phyloP scores from a whole-genome alignment of 1,140 invertebrate genomes.

The Drosophila lowei region DNA sequence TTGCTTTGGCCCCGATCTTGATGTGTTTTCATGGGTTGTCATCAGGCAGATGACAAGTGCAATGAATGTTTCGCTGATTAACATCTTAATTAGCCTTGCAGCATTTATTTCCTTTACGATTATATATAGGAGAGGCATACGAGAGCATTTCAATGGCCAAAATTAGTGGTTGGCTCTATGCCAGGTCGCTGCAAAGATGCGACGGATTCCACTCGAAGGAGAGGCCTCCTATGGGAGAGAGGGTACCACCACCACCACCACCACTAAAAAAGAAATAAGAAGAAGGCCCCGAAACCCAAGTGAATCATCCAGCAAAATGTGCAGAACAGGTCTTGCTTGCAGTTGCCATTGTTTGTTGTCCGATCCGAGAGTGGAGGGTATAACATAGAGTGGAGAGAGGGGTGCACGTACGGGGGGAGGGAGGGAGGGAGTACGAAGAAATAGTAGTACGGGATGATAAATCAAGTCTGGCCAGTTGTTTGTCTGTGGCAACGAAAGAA shows the following conservation, averaged over 20 bases:
- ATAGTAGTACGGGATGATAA: slow-evolving; percentile 46
- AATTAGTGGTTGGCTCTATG: slow-evolving; percentile 18
- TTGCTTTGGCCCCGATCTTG: slow-evolving; percentile 22
- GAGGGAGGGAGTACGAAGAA: slow-evolving; percentile 14
- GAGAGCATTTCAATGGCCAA: slow-evolving; percentile 18
- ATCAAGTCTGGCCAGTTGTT: slow-evolving; percentile 71
- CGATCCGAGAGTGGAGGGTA: slow-evolving; percentile 25
- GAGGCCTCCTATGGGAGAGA: neutral
- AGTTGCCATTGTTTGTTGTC: slow-evolving; percentile 44
- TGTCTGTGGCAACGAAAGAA: slow-evolving; percentile 43
- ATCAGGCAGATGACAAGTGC: slow-evolving; percentile 32
- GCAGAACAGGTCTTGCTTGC: slow-evolving; percentile 50
- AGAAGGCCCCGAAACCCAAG: slow-evolving; percentile 32
- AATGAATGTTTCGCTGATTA: slow-evolving; percentile 47
- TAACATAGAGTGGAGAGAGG: neutral
- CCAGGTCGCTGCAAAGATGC: slow-evolving; percentile 6
- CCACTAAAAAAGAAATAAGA: neutral
- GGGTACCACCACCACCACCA: neutral
- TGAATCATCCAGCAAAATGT: slow-evolving; percentile 47
- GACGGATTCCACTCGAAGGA: neutral
- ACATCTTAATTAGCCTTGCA: slow-evolving; percentile 53
- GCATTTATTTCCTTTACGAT: slow-evolving; percentile 35
- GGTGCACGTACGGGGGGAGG: slow-evolving; percentile 7
- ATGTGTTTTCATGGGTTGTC: slow-evolving; percentile 29
- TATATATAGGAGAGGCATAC: neutral